Evolutionary conservation across 2,888 invertebrate genomes (phyloP).

Genomic region (Tipula unca): DNA sequence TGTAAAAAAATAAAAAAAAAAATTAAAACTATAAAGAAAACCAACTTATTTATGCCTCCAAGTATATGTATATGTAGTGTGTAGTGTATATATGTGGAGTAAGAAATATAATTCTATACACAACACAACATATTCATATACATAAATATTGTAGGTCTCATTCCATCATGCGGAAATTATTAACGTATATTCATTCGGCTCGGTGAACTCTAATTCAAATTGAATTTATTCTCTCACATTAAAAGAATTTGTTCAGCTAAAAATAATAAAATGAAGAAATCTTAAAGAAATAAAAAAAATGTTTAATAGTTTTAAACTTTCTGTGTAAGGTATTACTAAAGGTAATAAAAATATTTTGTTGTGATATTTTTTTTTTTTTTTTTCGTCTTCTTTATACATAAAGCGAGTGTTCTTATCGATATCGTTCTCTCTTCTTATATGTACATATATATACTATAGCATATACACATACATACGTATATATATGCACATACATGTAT

Average conservation of each 20-base stretch:
- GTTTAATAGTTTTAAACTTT: background rate
- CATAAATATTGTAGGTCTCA: background rate
- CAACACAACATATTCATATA: background rate
- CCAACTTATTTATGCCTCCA: slow-evolving; percentile 8
- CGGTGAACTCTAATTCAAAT: background rate
- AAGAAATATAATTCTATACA: background rate
- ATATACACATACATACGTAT: background rate
- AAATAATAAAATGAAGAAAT: background rate
- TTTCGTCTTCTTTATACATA: background rate
- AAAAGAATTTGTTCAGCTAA: background rate
- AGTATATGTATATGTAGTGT: background rate
- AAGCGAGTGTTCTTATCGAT: background rate
- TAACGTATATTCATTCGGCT: background rate
- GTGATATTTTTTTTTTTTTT: background rate
- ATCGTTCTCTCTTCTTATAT: background rate
- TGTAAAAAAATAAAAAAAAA: background rate
- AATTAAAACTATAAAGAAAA: slow-evolving; percentile 14
- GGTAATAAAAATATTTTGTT: background rate
- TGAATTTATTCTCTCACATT: background rate
- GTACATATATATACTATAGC: background rate
- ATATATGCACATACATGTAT: background rate
- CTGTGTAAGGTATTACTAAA: background rate
- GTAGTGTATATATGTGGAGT: background rate
- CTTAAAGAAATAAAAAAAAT: background rate
- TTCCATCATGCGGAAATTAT: background rate